A percentile compares a stretch with the other conserved stretches of the same genome.
phyloP scores from a whole-genome alignment of 2,113 vertebrate species.

The Isichthys henryi region DNA sequence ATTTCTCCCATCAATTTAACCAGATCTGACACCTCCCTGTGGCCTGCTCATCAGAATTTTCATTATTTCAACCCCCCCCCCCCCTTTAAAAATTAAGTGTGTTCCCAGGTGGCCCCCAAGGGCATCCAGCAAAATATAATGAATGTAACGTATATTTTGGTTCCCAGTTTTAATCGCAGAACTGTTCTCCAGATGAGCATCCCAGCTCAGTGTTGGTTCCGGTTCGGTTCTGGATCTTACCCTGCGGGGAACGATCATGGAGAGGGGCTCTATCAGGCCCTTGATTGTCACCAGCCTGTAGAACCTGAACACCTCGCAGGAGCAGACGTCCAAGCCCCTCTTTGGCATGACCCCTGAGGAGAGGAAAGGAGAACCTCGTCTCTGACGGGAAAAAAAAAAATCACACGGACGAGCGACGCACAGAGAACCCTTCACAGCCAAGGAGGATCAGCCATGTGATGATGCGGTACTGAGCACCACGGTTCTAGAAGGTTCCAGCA shows the following conservation, averaged over 20 bases:
- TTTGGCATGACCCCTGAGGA: slow-evolving; percentile 82
- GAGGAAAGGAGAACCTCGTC: neutral
- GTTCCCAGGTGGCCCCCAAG: neutral
- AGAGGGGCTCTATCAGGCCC: slow-evolving; percentile 78
- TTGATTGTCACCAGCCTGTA: slow-evolving; percentile 85
- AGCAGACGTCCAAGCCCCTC: slow-evolving; percentile 79
- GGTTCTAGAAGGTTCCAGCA: neutral
- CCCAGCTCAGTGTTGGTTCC: neutral
- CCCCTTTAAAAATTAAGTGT: neutral
- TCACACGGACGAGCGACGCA: neutral
- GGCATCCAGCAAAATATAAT: neutral
- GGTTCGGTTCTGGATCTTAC: slow-evolving; percentile 52
- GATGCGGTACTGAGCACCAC: neutral
- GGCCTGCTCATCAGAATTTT: neutral
- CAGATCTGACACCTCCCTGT: neutral
- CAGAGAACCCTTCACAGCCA: too few species aligned
- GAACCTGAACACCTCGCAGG: slow-evolving; percentile 91
- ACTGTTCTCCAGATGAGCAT: neutral
- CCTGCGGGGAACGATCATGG: slow-evolving; percentile 89
- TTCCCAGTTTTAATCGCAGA: neutral
- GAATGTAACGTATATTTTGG: neutral
- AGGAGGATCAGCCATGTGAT: too few species aligned
- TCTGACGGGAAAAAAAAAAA: neutral
- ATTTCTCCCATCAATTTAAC: neutral
- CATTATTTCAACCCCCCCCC: neutral